These are phyloP conservation scores for Drosophila bocki DNA, from an alignment of 1,140 invertebrate genomes.

Conservation along the genomic window DNA sequence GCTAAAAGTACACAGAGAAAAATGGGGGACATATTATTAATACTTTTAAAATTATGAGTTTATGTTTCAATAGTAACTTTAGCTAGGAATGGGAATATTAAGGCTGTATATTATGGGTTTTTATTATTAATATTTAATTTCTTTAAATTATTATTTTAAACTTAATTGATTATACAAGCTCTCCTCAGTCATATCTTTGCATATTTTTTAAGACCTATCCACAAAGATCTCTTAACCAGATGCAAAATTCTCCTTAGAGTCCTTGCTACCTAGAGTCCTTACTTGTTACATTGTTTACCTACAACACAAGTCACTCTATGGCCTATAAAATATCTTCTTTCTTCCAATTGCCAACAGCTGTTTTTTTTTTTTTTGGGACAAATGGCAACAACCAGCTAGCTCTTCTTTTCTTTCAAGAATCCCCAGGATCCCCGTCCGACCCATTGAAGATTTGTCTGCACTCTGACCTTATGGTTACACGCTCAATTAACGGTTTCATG, in stretches of 20 bases:
- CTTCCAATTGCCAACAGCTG: constrained; percentile 29
- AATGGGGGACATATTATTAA: background rate
- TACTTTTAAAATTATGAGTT: too few species aligned
- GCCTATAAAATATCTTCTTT: constrained; percentile 9
- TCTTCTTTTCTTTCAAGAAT: constrained; percentile 5
- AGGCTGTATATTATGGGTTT: too few species aligned
- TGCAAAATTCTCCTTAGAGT: background rate
- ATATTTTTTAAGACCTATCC: background rate
- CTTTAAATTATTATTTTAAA: too few species aligned
- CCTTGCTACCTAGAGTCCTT: background rate
- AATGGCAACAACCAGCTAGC: constrained; percentile 18
- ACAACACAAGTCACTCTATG: constrained; percentile 13
- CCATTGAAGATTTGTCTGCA: constrained; percentile 42
- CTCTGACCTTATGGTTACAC: constrained; percentile 57
- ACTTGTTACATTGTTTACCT: constrained; percentile 35
- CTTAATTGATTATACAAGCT: background rate
- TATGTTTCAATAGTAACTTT: too few species aligned
- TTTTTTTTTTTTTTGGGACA: constrained; percentile 24
- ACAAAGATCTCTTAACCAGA: background rate
- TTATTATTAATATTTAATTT: too few species aligned
- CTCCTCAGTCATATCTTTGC: background rate
- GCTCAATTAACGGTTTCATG: constrained; percentile 74
- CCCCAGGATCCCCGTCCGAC: constrained; percentile 15
- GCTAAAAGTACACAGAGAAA: background rate
- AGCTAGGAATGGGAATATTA: too few species aligned